Evolutionary conservation across 2,888 invertebrate genomes (phyloP).

Genomic region (Caenorhabditis angaria): DNA sequence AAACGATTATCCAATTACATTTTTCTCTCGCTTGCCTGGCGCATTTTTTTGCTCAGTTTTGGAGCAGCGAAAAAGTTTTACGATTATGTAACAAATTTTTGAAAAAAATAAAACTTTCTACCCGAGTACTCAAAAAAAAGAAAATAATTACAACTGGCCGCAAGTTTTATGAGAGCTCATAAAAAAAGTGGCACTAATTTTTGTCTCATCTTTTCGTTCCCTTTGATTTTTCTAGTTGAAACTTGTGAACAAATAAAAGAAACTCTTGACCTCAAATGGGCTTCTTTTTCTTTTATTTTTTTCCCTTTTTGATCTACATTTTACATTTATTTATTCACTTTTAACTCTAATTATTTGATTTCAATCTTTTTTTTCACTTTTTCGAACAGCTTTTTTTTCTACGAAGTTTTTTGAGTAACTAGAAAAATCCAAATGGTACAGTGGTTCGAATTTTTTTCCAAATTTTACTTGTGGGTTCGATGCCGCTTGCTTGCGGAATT

Average conservation of each 20-base stretch:
- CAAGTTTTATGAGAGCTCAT: not conserved
- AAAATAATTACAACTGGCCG: not conserved
- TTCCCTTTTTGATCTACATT: not conserved
- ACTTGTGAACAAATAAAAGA: not conserved
- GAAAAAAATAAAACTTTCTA: not conserved
- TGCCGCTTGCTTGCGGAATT: too few species aligned
- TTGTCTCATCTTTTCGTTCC: not conserved
- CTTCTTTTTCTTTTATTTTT: not conserved
- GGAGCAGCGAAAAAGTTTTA: not conserved
- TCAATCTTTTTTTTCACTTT: not conserved
- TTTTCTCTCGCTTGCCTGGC: not conserved
- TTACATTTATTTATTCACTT: not conserved
- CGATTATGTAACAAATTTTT: too few species aligned
- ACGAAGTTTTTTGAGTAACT: too few species aligned
- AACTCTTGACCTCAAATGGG: not conserved
- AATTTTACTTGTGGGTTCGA: too few species aligned
- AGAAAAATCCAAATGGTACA: too few species aligned
- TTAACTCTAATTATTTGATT: not conserved
- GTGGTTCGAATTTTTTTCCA: not conserved
- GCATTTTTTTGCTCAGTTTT: not conserved
- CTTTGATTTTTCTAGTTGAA: not conserved
- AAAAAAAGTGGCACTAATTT: too few species aligned
- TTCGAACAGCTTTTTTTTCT: too few species aligned
- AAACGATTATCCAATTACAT: conserved; percentile 4
- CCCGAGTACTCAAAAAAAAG: not conserved